Evolutionary conservation across 1,140 invertebrate species (phyloP), one percentile per base, ranked within the genome.

Genomic region (Melanaphis sacchari): DNA sequence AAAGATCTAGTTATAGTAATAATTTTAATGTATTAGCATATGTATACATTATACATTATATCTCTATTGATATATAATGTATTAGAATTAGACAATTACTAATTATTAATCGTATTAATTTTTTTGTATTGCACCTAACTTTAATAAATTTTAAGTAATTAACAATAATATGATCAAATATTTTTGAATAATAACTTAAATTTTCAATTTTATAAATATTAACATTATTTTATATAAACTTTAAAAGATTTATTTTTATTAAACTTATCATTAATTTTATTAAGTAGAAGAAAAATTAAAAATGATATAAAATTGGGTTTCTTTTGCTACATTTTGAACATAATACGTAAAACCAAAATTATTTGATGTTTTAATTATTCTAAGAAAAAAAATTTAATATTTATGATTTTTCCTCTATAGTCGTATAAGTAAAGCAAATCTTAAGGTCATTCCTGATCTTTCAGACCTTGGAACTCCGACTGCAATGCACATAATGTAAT

Each of bases 401-500:
- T 11, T 41, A 40, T 31, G 1, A 21, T 40, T 9, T 66, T 91
- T 43, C 36, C 36, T 43, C 76, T 76, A 76, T 66, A 91, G 90
- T 36, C 59, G 41, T 76, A 81, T 91, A 81, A 91, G 31, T 49
- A 91, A 91, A 81, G 22, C 90, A 7, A 91, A 91, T 91, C 15
- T 91, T 46, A 81, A 38, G 15, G 59, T 6, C 38, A 81, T 91
- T 46, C 90, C 90, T 2, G 90, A 91, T 81, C 59, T 91, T 54
- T 91, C 90, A 36, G 31, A 81, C 66, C 90, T 91, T 7, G 90
- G 90, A 36, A 76, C 38, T 46, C 8, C 41, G 8, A 91, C 38
- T n/a, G 26, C 90, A 0, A 91, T 91, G 90, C 90, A 91, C 66
- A 91, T 24, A 6, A 91, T 91, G 90, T 91, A 91, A 90, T 40